Base-by-base conservation (phyloP, 1,140 invertebrate genomes). In the Aphelenchoides fujianensis region DNA sequence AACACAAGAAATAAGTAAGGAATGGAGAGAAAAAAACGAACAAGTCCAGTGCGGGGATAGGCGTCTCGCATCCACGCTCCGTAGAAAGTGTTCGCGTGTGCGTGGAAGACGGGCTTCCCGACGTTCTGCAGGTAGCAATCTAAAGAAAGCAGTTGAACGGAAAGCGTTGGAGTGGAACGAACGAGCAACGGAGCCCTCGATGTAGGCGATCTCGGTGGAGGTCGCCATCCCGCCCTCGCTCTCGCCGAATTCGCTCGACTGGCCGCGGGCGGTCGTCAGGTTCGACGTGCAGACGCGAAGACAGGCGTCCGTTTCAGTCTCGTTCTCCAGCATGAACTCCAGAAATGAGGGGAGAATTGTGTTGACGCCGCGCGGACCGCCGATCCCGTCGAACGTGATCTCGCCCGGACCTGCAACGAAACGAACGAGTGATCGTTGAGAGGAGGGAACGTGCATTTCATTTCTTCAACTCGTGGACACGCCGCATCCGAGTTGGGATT, bases 21-120 rank as follows among this genome's bases (percentile, higher is more conserved):
- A 7, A 23, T 59, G 7, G 9, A 19, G 57, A 9, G 7, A 7
- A n/a, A n/a, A n/a, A 19, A 9, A 27, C 59, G 31, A 28, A 41
- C 64, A 16, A 35, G 31, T 59, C 77, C 76, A 12, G 70, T 69
- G 12, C 71, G 67, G 1, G 79, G 81, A 55, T 77, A 75, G 0
- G 77, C 68, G 72, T 86, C 85, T 66, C 80, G 68, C 83, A 86
- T 85, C 85, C 85, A 86, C 1, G 81, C 68, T 12, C 85, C 85
- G 62, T 84, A 85, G 59, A 72, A 84, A 0, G 81, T 81, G 9
- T 82, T 78, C 12, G 81, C 74, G 66, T 86, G 79, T 1, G 82
- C 77, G 69, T 85, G 79, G 69, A 83, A 85, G 1, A 86, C 71
- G 28, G 85, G 85, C 52, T 84, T 86, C 7, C 85, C 85, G 12